Evolutionary conservation across 1,140 invertebrate species (phyloP).

Genomic region (Trissolcus basalis): DNA sequence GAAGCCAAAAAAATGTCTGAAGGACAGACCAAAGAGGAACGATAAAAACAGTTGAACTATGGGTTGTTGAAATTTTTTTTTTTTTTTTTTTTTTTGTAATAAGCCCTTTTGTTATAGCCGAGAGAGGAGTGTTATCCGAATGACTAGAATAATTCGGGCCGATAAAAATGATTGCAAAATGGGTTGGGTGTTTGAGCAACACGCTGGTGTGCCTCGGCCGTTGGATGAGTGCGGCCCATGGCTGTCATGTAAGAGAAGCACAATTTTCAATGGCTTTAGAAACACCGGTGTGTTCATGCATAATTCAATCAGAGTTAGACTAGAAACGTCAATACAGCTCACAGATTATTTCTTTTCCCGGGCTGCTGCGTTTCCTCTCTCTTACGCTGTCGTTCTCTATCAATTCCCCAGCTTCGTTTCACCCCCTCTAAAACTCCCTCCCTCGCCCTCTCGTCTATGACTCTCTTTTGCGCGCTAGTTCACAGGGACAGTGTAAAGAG

Average conservation of each 20-base stretch:
- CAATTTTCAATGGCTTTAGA: constrained; percentile 61
- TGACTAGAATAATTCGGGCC: constrained; percentile 18
- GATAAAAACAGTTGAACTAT: background rate
- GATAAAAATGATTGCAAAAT: constrained; percentile 38
- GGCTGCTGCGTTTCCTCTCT: constrained; percentile 71
- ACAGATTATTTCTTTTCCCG: constrained; percentile 78
- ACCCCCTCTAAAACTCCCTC: constrained; percentile 60
- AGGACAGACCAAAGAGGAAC: no score
- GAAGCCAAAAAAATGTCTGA: no score
- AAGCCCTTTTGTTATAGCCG: constrained; percentile 9
- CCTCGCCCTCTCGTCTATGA: constrained; percentile 57
- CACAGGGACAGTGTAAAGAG: constrained; percentile 52
- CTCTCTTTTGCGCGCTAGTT: constrained; percentile 57
- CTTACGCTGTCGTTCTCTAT: constrained; percentile 63
- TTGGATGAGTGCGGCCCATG: constrained; percentile 31
- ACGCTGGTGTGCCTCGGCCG: constrained; percentile 17
- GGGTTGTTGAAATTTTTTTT: constrained; percentile 7
- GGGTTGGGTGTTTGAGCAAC: constrained; percentile 5
- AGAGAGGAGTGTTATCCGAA: constrained; percentile 4
- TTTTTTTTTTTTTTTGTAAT: no score
- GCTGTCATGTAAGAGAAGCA: constrained; percentile 51
- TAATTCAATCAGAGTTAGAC: constrained; percentile 78
- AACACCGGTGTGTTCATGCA: constrained; percentile 76
- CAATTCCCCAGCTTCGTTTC: constrained; percentile 59
- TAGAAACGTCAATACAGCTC: constrained; percentile 78